A percentile compares a stretch with the other conserved stretches of the same genome.
Evolutionary conservation across 35 echinoderm and acorn worm species (phyloP).

Genomic region (Antedon bifida): DNA sequence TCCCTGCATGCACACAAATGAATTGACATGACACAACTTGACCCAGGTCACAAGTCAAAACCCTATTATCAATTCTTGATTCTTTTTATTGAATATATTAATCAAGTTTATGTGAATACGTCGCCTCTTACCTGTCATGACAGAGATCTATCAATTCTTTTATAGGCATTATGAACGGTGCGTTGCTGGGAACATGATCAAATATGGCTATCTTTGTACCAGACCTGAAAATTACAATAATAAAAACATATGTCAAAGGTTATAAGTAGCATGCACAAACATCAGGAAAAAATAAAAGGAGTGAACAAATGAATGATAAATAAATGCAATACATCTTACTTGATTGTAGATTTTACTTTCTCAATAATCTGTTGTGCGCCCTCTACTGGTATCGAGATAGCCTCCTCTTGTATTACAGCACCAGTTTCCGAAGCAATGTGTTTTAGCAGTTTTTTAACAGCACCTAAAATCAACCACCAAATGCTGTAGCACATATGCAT

Average conservation of each 20-base stretch:
- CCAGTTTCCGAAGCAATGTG: slow-evolving; percentile 24
- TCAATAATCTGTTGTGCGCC: slow-evolving; percentile 38
- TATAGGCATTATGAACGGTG: slow-evolving; percentile 51
- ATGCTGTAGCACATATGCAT: too few species aligned
- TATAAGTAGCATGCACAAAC: too few species aligned
- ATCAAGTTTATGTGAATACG: too few species aligned
- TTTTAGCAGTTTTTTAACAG: slow-evolving; percentile 46
- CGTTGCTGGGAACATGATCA: slow-evolving; percentile 69
- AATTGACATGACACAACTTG: too few species aligned
- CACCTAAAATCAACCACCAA: slow-evolving; percentile 12
- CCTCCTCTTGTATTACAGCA: slow-evolving; percentile 35
- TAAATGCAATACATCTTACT: neutral
- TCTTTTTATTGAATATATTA: too few species aligned
- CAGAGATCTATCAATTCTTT: slow-evolving; percentile 48
- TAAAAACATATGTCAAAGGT: neutral
- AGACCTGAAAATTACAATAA: neutral
- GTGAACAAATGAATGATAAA: too few species aligned
- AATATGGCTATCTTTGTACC: slow-evolving; percentile 47
- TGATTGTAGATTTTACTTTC: neutral
- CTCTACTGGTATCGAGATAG: slow-evolving; percentile 19
- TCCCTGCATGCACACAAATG: too few species aligned
- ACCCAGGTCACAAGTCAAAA: too few species aligned
- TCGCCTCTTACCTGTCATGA: slow-evolving; percentile 32
- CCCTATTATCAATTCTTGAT: too few species aligned
- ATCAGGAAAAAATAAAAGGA: neutral